Percentiles rank a stretch among this genome's conserved stretches.
phyloP scores from a whole-genome alignment of 1,140 invertebrate species.

The Diplogasteroides magnus region DNA sequence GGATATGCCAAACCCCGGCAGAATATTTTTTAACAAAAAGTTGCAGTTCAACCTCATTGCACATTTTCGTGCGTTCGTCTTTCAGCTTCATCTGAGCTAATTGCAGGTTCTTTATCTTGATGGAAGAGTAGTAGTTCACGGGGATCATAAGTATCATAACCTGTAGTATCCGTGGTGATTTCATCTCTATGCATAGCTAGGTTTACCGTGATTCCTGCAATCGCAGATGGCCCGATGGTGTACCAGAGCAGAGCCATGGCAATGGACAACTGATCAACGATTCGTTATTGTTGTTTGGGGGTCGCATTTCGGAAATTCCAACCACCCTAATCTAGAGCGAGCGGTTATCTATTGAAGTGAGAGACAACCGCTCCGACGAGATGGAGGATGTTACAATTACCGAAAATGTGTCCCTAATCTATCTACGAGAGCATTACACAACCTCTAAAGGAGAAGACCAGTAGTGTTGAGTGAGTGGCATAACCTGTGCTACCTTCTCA shows the following conservation, averaged over 20 bases:
- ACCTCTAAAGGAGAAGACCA: background rate
- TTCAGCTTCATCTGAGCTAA: conserved; percentile 18
- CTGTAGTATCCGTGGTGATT: background rate
- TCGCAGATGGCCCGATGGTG: background rate
- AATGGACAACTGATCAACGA: background rate
- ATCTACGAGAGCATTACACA: too few species aligned
- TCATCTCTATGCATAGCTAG: background rate
- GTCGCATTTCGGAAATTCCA: too few species aligned
- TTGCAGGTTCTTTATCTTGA: background rate
- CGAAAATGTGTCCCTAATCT: too few species aligned
- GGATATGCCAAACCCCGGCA: too few species aligned
- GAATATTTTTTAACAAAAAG: too few species aligned
- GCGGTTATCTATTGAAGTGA: too few species aligned
- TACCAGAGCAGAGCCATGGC: background rate
- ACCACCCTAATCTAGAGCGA: too few species aligned
- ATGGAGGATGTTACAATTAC: too few species aligned
- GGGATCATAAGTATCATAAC: background rate
- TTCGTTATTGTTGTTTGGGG: too few species aligned
- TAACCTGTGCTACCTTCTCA: background rate
- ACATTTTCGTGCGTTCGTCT: conserved; percentile 17
- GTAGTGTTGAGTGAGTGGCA: background rate
- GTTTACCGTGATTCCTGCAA: too few species aligned
- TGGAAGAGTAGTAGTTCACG: background rate
- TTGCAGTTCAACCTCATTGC: conserved; percentile 22
- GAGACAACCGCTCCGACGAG: too few species aligned